These are phyloP conservation scores for Cricetomys ansorgei DNA, from an alignment of 2,113 vertebrate genomes.

Conservation along the genomic window DNA sequence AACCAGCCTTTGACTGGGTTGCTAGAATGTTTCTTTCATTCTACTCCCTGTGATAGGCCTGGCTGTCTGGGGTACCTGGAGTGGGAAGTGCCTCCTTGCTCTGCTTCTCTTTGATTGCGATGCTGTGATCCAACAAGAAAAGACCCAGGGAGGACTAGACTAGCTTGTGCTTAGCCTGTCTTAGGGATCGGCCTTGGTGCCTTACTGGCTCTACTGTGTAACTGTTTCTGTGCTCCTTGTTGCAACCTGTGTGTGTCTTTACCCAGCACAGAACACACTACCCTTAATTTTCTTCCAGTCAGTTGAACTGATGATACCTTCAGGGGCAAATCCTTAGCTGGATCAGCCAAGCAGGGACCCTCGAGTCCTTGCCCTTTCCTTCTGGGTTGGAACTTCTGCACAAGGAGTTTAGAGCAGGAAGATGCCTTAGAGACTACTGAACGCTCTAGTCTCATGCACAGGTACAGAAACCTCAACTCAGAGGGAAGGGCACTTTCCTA, in stretches of 20 bases:
- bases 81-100: background rate
- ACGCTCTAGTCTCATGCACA: fast-evolving
- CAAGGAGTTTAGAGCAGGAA: background rate
- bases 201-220: background rate
- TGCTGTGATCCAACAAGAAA: background rate
- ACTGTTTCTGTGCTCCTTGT: background rate
- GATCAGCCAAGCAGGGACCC: background rate
- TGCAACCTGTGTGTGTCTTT: background rate
- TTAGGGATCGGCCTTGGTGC: background rate
- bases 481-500: background rate
- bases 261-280: background rate
- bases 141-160: background rate
- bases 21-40: background rate
- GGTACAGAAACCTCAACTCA: background rate
- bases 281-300: background rate
- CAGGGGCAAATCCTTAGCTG: background rate
- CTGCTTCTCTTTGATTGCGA: background rate
- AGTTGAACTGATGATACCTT: background rate
- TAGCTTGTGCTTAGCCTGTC: background rate
- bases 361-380: background rate
- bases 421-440: background rate
- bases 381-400: background rate
- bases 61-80: background rate
- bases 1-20: background rate
- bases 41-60: background rate